Conservation (phyloP, 2,113 vertebrate genomes). For the Melospiza melodia region DNA sequence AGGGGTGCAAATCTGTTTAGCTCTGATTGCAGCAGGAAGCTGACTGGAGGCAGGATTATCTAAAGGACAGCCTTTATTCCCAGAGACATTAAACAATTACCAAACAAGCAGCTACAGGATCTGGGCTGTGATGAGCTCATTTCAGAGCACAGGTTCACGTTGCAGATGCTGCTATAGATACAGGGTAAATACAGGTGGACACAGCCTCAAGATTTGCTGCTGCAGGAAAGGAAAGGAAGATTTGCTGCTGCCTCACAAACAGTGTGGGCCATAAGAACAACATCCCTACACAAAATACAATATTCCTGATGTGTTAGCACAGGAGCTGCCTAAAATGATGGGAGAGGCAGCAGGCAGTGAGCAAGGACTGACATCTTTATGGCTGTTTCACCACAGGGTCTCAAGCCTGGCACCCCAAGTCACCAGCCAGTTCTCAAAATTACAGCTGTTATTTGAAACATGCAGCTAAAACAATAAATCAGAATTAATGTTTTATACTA, state of each 20-base stretch:
- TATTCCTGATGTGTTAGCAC: background rate
- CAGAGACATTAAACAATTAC: background rate
- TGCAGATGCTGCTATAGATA: background rate
- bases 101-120: background rate
- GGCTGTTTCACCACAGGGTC: background rate
- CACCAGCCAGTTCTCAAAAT: background rate
- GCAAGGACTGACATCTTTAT: background rate
- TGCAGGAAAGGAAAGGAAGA: background rate
- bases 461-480: background rate
- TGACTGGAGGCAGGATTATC: background rate
- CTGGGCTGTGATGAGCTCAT: background rate
- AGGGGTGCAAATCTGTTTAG: background rate
- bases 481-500: background rate
- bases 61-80: background rate
- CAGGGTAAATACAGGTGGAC: background rate
- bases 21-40: background rate
- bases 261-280: fast-evolving
- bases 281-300: fast-evolving
- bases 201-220: background rate
- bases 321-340: background rate
- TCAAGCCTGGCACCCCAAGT: background rate
- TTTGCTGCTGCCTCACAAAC: too few species aligned
- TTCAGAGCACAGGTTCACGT: background rate
- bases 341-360: background rate
- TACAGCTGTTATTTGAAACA: background rate